A percentile compares a stretch with the other conserved stretches of the same genome.
Evolutionary conservation across 2,113 vertebrate species (phyloP).

Genomic region (Struthidea cinerea): DNA sequence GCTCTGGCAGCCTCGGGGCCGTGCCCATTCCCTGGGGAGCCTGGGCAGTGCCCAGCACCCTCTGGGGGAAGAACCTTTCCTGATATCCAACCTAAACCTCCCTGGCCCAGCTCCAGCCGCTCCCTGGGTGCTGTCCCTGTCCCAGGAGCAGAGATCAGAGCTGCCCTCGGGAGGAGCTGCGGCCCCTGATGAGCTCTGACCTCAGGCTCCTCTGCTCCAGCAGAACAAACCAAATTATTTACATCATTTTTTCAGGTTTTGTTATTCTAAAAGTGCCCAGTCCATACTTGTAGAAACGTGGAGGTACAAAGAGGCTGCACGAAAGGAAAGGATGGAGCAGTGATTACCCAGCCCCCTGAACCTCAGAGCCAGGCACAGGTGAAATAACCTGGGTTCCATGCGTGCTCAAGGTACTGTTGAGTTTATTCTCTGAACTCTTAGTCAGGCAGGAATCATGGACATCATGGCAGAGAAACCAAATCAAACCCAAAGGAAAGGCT

Average conservation of each 20-base stretch:
- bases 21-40: background rate
- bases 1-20: background rate
- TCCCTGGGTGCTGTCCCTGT: background rate
- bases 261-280: background rate
- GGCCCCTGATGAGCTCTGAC: background rate
- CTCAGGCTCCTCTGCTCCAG: background rate
- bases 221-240: background rate
- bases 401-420: rapidly evolving
- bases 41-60: background rate
- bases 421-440: background rate
- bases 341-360: rapidly evolving
- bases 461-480: background rate
- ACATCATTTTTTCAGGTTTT: background rate
- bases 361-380: background rate
- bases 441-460: background rate
- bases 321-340: background rate
- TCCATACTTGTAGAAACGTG: rapidly evolving
- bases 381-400: background rate
- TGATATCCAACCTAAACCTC: rapidly evolving
- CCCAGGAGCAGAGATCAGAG: rapidly evolving
- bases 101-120: background rate
- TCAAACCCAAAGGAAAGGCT: background rate
- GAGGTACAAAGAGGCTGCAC: background rate
- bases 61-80: background rate
- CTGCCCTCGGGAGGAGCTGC: background rate